phyloP scores from a whole-genome alignment of 2,888 invertebrate genomes.

The Helleia helle region DNA sequence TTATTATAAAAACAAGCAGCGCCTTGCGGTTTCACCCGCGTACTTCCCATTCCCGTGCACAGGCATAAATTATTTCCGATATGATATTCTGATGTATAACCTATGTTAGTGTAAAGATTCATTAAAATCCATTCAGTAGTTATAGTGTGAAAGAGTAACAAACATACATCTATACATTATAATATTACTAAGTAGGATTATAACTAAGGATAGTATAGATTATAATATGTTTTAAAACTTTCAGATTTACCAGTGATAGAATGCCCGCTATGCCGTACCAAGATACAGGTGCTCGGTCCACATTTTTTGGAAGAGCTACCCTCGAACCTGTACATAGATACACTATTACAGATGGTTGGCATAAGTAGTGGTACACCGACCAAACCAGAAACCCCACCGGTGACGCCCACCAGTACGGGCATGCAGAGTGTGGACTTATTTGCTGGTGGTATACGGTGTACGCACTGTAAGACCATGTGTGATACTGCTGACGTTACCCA shows the following conservation, averaged over 20 bases:
- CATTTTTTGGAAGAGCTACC: slow-evolving; percentile 73
- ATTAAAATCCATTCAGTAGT: no score
- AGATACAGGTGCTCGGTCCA: slow-evolving; percentile 55
- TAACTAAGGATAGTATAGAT: no score
- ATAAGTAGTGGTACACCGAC: slow-evolving; percentile 23
- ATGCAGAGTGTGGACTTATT: slow-evolving; percentile 45
- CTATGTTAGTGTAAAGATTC: no score
- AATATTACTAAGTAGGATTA: no score
- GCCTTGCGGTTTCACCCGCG: no score
- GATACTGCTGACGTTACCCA: slow-evolving; percentile 39
- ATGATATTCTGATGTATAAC: no score
- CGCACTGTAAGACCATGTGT: slow-evolving; percentile 47
- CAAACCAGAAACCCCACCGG: slow-evolving; percentile 32
- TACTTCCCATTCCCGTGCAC: no score
- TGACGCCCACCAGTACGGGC: slow-evolving; percentile 23
- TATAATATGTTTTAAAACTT: no score
- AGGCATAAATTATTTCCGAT: no score
- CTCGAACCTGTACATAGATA: slow-evolving; percentile 79
- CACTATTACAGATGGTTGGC: slow-evolving; percentile 68
- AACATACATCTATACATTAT: no score
- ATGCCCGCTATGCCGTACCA: slow-evolving; percentile 76
- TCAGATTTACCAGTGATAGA: slow-evolving; percentile 45
- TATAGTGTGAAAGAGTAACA: no score
- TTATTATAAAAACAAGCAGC: background rate
- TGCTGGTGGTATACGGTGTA: slow-evolving; percentile 43